phyloP scores from a whole-genome alignment of 2,888 invertebrate genomes.

The Cheilosia urbana region DNA sequence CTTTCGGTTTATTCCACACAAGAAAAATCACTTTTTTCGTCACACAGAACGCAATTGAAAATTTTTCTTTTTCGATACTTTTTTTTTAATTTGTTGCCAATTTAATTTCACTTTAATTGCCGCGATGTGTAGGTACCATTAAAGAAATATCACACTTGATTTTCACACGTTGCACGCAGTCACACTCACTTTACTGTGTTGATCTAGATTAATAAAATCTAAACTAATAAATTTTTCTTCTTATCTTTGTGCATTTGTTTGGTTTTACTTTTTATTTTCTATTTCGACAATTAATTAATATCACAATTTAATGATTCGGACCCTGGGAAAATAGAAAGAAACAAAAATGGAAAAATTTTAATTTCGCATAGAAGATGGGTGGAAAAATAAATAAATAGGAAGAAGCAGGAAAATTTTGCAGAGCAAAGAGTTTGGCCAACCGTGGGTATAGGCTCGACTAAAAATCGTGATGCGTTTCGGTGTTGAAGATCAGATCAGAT shows the following conservation, averaged over 20 bases:
- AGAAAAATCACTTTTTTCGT: constrained; percentile 50
- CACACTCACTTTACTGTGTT: constrained; percentile 30
- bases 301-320: constrained; percentile 53
- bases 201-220: not conserved
- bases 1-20: constrained; percentile 35
- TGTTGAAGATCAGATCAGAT: not conserved
- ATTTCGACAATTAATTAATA: constrained; percentile 54
- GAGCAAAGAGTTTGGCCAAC: constrained; percentile 17
- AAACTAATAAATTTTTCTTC: not conserved
- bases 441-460: constrained; percentile 14
- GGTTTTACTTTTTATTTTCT: constrained; percentile 9
- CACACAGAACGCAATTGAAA: constrained; percentile 58
- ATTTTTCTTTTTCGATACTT: constrained; percentile 50
- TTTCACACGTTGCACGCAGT: constrained; percentile 36
- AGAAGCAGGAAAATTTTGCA: constrained; percentile 47
- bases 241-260: constrained; percentile 28
- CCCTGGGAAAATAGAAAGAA: constrained; percentile 53
- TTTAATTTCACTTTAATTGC: constrained; percentile 74
- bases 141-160: constrained; percentile 50
- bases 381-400: constrained; percentile 19
- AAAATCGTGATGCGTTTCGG: constrained; percentile 57
- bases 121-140: constrained; percentile 30
- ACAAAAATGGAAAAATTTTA: constrained; percentile 50
- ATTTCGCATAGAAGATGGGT: constrained; percentile 12
- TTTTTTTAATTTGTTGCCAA: constrained; percentile 31